Conservation (phyloP, 1,140 invertebrate species). For the Pachypsylla venusta region DNA sequence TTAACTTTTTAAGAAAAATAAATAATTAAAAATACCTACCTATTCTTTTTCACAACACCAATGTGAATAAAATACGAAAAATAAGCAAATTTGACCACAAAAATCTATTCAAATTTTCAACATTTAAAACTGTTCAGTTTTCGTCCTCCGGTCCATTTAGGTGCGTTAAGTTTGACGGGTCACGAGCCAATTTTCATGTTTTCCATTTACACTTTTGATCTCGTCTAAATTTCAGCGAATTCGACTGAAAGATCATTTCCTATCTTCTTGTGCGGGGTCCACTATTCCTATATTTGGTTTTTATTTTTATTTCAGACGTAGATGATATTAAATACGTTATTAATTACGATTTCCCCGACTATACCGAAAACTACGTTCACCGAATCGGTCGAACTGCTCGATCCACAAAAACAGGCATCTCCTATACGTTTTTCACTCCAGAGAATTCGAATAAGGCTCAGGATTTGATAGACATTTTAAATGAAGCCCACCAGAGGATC, state of each 20-base stretch:
- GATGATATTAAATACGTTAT: conserved; percentile 14
- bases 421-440: conserved; percentile 9
- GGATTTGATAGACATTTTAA: conserved; percentile 71
- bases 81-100: background rate
- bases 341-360: conserved; percentile 19
- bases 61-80: too few species aligned
- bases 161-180: background rate
- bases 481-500: conserved; percentile 80
- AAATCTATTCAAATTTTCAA: background rate
- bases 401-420: background rate
- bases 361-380: conserved; percentile 19
- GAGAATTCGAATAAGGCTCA: conserved; percentile 57
- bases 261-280: too few species aligned
- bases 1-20: too few species aligned
- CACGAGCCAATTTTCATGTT: background rate
- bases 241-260: background rate
- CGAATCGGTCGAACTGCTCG: conserved; percentile 20
- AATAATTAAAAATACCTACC: too few species aligned
- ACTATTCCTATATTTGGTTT: background rate
- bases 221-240: background rate
- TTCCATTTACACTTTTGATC: background rate
- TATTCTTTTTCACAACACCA: too few species aligned
- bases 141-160: background rate
- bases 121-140: background rate
- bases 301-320: conserved; percentile 32